A percentile compares a stretch with the other conserved stretches of the same genome.
Evolutionary conservation across 2,797 vertebrate species (phyloP).

Genomic region (Oreonectes daqikongensis): DNA sequence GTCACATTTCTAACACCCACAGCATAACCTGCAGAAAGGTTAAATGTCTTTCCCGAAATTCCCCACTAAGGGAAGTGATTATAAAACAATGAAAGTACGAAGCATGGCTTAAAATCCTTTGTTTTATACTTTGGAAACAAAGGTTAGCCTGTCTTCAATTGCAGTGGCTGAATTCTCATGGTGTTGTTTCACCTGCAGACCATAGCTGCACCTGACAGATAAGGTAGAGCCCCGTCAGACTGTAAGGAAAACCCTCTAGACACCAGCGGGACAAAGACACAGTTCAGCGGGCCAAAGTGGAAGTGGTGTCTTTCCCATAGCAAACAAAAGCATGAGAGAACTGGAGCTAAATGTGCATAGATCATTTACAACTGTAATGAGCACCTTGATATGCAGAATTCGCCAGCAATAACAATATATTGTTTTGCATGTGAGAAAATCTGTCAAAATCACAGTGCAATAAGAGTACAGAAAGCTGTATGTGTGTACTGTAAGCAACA

Average conservation of each 20-base stretch:
- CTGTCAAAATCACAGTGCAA: background rate
- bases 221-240: slow-evolving; percentile 64
- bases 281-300: slow-evolving; percentile 65
- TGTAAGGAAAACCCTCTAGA: slow-evolving; percentile 68
- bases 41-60: background rate
- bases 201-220: slow-evolving; percentile 65
- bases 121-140: slow-evolving; percentile 20
- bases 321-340: slow-evolving; percentile 70
- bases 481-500: background rate
- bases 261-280: slow-evolving; percentile 72
- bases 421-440: slow-evolving; percentile 6
- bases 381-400: slow-evolving; percentile 65
- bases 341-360: slow-evolving; percentile 63
- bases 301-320: slow-evolving; percentile 71
- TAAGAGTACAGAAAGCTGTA: background rate
- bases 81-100: background rate
- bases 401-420: background rate
- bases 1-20: slow-evolving; percentile 15
- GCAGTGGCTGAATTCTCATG: slow-evolving; percentile 68
- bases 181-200: slow-evolving; percentile 69
- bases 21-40: slow-evolving; percentile 19
- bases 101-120: background rate
- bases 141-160: slow-evolving; percentile 57
- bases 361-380: slow-evolving; percentile 74
- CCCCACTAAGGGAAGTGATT: background rate